Base-by-base conservation (phyloP, 2,888 invertebrate genomes). In the Cactoblastis cactorum region DNA sequence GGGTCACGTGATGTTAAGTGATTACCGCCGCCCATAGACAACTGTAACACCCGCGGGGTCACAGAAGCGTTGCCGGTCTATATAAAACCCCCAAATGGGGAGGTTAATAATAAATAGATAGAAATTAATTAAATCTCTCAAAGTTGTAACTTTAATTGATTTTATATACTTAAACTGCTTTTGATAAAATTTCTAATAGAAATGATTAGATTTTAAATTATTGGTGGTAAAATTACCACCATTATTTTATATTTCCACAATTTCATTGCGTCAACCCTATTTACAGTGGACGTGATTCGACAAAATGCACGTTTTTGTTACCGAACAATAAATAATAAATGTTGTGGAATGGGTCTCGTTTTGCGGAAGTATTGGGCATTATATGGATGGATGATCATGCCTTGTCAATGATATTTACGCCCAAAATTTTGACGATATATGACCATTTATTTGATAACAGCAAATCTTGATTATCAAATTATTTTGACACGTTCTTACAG, bases 291-390 rank as follows among this genome's bases (percentile, higher is more conserved):
- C 61, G 61, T 69, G 71, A 71, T 63, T 69, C 68, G 59, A 59
- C 68, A 70, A 59, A 67, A 67, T 62, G 41, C 57, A 34, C 56
- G 57, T 54, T 59, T 56, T 60, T 60, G 53, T 53, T 39, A 50
- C 48, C 55, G 53, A 49, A 54, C 53, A 54, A 58, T 58, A 59
- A 59, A 66, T 62, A 66, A 62, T 64, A 64, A 63, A 61, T 64
- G 61, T 62, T 69, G 53, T 56, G 55, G 55, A 65, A 63, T 59
- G 57, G 54, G 52, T 53, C 48, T 56, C 59, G 63, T 62, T 71
- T 69, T 59, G 61, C 63, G 57, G 62, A 68, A 65, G 58, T 61
- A 60, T 69, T 63, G 63, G 60, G 52, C 57, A 63, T 68, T 67
- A 65, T 62, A 55, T 58, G 63, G 62, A 59, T 63, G 64, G 53